Evolutionary conservation across 2,888 invertebrate species (phyloP), one percentile per base, ranked within the genome.

Genomic region (Phalangium opilio): DNA sequence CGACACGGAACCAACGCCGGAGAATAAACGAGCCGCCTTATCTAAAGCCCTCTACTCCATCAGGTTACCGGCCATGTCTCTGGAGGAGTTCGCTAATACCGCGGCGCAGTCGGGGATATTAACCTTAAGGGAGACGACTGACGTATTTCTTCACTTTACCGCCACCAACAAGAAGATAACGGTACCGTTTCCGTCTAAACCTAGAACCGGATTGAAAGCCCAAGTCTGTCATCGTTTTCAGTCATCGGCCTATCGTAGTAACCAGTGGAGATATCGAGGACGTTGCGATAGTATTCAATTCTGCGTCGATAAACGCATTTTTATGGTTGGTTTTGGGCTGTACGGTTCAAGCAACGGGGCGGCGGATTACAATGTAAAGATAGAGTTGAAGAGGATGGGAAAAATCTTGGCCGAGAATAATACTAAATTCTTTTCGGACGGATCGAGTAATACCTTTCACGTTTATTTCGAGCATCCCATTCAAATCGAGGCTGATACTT

Each of bases 271-370:
- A 47, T 95, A 95, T 66, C 75, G 95, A 58, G 93, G 93, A 1
- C 77, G 93, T 45, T 91, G 91, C 65, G 95, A 95, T 66, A 89
- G 89, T 49, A 93, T 95, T 64, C 91, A 93, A 64, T 95, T 95
- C 69, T 86, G 85, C 56, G 91, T 91, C 1, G 93, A 95, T 67
- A 81, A 86, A 53, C 76, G 93, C 58, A 89, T 95, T 62, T 95
- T 93, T 64, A 83, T 95, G 44, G 87, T 91, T 44, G 93, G 93
- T 39, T 89, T 91, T 67, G 93, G 93, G 17, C 70, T 95, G 4
- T 95, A 93, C 64, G 95, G 95, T 48, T 93, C 91, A 3, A 91
- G 91, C 40, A 90, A 86, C 61, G 91, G 91, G 50, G 87, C 90
- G 41, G 87, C 91, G 14, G 90, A 91, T 64, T 95, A 93, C 64